A percentile compares a stretch with the other conserved stretches of the same genome.
Conservation (phyloP, 2,797 vertebrate genomes). For the Lindbergichthys nudifrons region DNA sequence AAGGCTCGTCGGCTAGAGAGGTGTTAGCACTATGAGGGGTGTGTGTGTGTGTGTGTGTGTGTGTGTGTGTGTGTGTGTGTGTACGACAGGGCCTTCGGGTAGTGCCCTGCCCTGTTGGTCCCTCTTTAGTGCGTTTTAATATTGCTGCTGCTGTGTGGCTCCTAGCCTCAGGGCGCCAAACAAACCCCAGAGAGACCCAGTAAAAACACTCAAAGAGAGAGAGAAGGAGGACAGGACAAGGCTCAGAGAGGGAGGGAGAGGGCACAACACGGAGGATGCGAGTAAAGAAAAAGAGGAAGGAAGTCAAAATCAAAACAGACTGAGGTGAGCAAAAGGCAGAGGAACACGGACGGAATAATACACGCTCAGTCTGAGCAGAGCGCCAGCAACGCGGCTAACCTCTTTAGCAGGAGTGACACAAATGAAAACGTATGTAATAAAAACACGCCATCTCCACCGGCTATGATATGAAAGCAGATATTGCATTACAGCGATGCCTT, state of each 20-base stretch:
- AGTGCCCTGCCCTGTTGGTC: slow-evolving; percentile 65
- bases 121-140: slow-evolving; percentile 83
- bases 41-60: slow-evolving; percentile 28
- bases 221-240: slow-evolving; percentile 9
- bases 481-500: slow-evolving; percentile 61
- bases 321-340: neutral
- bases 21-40: slow-evolving; percentile 59
- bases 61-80: slow-evolving; percentile 42
- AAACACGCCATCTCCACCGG: slow-evolving; percentile 61
- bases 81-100: slow-evolving; percentile 53
- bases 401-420: slow-evolving; percentile 77
- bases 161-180: slow-evolving; percentile 70
- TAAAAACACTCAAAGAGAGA: slow-evolving; percentile 43
- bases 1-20: slow-evolving; percentile 71
- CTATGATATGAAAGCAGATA: slow-evolving; percentile 71
- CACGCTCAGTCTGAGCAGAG: slow-evolving; percentile 7
- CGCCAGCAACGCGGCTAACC: slow-evolving; percentile 46
- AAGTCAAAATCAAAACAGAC: slow-evolving; percentile 4
- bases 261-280: slow-evolving; percentile 1
- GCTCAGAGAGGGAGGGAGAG: slow-evolving; percentile 24
- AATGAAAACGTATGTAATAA: slow-evolving; percentile 80
- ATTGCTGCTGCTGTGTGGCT: slow-evolving; percentile 67
- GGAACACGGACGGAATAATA: slow-evolving; percentile 8
- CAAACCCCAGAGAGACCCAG: slow-evolving; percentile 55
- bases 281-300: slow-evolving; percentile 11